Base-by-base conservation (phyloP, 2,797 vertebrate species). In the Sparus aurata region DNA sequence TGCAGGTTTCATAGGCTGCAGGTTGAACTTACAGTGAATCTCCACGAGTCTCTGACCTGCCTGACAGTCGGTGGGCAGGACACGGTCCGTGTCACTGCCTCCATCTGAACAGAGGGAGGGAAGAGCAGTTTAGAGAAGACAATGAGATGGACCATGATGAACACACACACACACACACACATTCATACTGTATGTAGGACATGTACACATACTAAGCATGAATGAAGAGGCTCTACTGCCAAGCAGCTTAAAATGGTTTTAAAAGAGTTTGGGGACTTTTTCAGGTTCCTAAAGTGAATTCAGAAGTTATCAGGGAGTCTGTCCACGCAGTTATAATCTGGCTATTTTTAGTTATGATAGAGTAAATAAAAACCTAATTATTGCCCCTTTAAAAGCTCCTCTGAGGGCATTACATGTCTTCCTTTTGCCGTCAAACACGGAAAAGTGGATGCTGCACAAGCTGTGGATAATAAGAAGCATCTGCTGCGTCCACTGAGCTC, bases 51-150 rank as follows among this genome's bases (percentile, higher is more conserved):
- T 93, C 81, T 93, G 93, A 92, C 93, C 94, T 93, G 94, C 86
- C 89, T 93, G 93, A 92, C 86, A 89, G 92, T 88, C 86, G 89
- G 85, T 58, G 92, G 90, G 86, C 93, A 92, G 87, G 93, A 92
- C 93, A 92, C 93, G 68, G 92, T 91, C 90, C 90, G 91, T 90
- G 92, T 85, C 92, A 87, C 93, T 91, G 89, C 90, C 94, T 95
- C 94, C 41, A 94, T 93, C 95, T 95, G 92, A 91, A 91, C 84
- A 94, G 86, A 94, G 85, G 92, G 91, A 93, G 84, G 93, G 92
- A 91, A 94, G 87, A 93, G 91, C 75, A 92, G 89, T 93, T 93
- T 91, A 94, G 92, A 93, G 80, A 83, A 64, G 84, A 91, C 90
- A 93, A 87, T 86, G 87, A 87, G 84, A 83, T 86, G 89, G 77